Base-by-base conservation (phyloP, 2,888 invertebrate genomes). In the Apoderus coryli region DNA sequence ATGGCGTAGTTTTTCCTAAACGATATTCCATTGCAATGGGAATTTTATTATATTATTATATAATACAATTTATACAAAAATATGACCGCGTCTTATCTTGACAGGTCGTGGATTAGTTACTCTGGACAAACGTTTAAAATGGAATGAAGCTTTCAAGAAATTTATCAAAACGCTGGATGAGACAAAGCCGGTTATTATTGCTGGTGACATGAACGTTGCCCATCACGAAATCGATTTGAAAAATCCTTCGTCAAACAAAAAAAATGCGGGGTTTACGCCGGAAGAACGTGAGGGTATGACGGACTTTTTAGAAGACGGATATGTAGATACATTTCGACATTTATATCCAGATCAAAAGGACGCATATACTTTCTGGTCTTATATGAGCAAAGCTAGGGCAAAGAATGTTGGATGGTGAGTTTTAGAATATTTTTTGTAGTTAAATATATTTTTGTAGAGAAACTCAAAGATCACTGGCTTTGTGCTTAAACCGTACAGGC, bases 121-220 rank as follows among this genome's bases (percentile, higher is more conserved):
- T 6, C 61, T 96, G 35, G 76, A 80, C 3, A 85, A 86, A 58
- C 73, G 93, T 46, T 67, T 86, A 53, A 67, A 80, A 47, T 98
- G 96, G 93, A 90, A 98, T 53, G 64, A 74, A 33, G 67, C 70
- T 14, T 89, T 98, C 50, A 70, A 74, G 41, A 64, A 67, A n/a
- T 76, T 78, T 52, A 58, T 96, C 9, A 70, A 76, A 47, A 65
- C 72, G 28, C 63, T 96, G 41, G 86, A 96, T 58, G 63, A 67
- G 37, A 74, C 76, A 45, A 99, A 98, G 53, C 90, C 95, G 5
- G 86, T 98, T 6, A 79, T 99, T 34, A 69, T 95, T 46, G 85
- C 85, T 51, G 98, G 98, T 1, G 98, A 98, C 57, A 76, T 98
- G 72, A 98, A 98, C 60, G 96, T 98, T 5, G 81, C 96, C 11